Evolutionary conservation across 2,797 vertebrate species (phyloP), one percentile per base, ranked within the genome.

Genomic region (Crax fasciolata): DNA sequence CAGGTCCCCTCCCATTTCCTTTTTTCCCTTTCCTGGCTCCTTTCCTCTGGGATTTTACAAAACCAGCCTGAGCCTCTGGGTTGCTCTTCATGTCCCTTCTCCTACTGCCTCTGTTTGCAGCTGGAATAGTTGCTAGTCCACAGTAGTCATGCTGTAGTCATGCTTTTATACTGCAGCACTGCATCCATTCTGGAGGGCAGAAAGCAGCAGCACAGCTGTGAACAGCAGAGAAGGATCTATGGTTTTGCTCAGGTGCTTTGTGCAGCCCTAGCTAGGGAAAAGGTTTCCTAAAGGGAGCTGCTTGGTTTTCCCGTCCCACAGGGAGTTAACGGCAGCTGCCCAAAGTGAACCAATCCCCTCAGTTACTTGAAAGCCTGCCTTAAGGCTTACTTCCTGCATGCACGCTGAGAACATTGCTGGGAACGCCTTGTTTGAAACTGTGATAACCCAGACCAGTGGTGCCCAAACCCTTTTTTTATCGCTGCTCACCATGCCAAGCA

Each of bases 1-100:
- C 24, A 70, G 24, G 13, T 82, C 89, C 63, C 91, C 96, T 93
- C 96, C 91, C 80, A 74, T 80, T 95, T 96, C 92, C 94, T 67
- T n/a, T 92, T 89, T 75, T 43, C 32, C 32, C 59, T 89, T 95
- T 96, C 91, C 96, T 90, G 93, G 18, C 67, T 95, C 57, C n/a
- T 90, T 76, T 94, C 87, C 87, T 84, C 38, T 81, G 74, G 70
- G 73, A 62, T 87, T 88, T 82, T 32, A 86, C 23, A 80, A 3
- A 27, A 66, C 6, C 28, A 57, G 4, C 25, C 58, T 35, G 28
- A 71, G 66, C 39, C 57, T 88, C 54, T 63, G 68, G 28, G n/a
- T 61, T 87, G 70, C 68, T 4, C 17, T 4, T 67, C 54, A 52
- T 2, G 18, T 41, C 3, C 2, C 20, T 67, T 84, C 43, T 76